Percentiles rank a stretch among this genome's conserved stretches.
These are phyloP conservation scores for Argya squamiceps DNA, from an alignment of 2,797 vertebrate species.

Conservation along the genomic window DNA sequence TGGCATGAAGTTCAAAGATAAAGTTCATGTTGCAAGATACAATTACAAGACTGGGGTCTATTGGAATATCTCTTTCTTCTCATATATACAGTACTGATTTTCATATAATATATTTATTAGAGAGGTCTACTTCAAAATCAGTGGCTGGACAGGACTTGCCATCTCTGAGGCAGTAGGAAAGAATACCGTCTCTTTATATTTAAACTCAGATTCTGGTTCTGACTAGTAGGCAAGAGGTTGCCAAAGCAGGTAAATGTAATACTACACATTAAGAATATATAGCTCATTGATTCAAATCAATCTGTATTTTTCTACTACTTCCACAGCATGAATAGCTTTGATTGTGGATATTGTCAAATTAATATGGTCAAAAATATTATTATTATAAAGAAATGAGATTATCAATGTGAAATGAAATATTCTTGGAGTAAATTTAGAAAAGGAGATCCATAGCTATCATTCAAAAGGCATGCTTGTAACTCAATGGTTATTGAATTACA, in stretches of 20 bases:
- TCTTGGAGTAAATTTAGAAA: neutral
- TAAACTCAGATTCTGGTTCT: neutral
- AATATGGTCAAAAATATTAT: neutral
- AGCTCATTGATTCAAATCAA: neutral
- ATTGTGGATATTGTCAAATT: neutral
- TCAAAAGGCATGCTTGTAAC: neutral
- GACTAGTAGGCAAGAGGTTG: neutral
- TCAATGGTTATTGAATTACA: neutral
- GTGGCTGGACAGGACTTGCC: neutral
- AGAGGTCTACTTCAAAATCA: neutral
- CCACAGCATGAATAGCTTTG: neutral
- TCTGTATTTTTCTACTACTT: neutral
- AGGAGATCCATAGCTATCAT: neutral
- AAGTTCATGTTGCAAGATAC: neutral
- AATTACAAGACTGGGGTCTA: neutral
- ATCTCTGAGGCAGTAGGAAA: neutral
- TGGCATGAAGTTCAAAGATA: constrained; percentile 28
- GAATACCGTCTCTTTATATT: neutral
- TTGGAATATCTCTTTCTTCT: neutral
- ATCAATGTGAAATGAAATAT: neutral
- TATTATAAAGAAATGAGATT: neutral
- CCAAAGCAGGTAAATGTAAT: neutral
- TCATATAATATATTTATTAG: neutral
- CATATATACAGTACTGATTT: neutral
- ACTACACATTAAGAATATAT: neutral